phyloP scores from a whole-genome alignment of 2,113 vertebrate genomes.

The Rhinolophus sinicus region DNA sequence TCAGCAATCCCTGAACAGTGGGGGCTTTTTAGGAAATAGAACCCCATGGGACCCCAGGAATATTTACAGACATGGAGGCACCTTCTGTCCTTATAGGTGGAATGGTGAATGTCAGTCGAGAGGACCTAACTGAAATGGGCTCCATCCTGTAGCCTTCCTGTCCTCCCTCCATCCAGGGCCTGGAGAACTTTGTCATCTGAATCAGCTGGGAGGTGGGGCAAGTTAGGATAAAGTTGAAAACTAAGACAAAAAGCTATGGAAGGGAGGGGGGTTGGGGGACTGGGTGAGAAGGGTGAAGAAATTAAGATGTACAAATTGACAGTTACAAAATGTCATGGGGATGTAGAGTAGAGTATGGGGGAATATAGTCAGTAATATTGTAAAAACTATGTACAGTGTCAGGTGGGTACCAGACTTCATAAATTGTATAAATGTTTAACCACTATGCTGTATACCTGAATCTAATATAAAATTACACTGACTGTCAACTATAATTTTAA shows the following conservation, averaged over 20 bases:
- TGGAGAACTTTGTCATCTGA: neutral
- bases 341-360: too few species aligned
- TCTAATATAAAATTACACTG: too few species aligned
- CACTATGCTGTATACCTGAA: too few species aligned
- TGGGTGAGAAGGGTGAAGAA: too few species aligned
- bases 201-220: neutral
- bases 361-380: too few species aligned
- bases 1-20: neutral
- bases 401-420: too few species aligned
- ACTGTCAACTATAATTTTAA: too few species aligned
- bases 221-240: neutral
- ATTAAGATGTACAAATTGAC: too few species aligned
- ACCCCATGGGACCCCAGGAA: neutral
- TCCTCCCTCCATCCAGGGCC: rapidly evolving
- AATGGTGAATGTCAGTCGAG: neutral
- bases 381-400: too few species aligned
- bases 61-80: neutral
- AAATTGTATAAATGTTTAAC: too few species aligned
- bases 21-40: neutral
- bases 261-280: too few species aligned
- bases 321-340: too few species aligned
- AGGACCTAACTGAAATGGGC: neutral
- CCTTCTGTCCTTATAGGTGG: neutral
- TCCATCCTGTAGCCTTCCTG: neutral
- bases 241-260: neutral